Percentiles rank a stretch among this genome's conserved stretches.
phyloP scores from a whole-genome alignment of 2,888 invertebrate species.

The Drosophila demipolita region DNA sequence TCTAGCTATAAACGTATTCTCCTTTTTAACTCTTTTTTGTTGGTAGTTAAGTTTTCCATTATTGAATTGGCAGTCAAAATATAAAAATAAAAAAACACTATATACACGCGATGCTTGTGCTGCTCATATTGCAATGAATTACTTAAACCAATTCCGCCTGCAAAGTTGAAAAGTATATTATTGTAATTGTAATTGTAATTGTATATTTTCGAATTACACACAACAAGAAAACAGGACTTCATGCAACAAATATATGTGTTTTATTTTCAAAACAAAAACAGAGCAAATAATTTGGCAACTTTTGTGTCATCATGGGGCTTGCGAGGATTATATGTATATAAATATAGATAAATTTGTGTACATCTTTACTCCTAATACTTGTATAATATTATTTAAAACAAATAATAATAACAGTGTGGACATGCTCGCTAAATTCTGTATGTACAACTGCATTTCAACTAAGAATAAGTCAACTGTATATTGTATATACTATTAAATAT shows the following conservation, averaged over 20 bases:
- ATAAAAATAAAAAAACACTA: conserved; percentile 41
- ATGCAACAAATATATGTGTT: conserved; percentile 49
- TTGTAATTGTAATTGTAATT: conserved; percentile 5
- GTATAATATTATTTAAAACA: conserved; percentile 21
- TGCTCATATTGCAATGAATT: conserved; percentile 23
- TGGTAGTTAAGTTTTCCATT: conserved; percentile 63
- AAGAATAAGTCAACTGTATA: conserved; percentile 52
- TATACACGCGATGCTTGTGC: conserved; percentile 33
- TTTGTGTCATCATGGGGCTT: conserved; percentile 62
- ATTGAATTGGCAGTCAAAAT: conserved; percentile 62
- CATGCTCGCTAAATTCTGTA: conserved; percentile 71
- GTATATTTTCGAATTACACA: neutral
- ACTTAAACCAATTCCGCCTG: conserved; percentile 71
- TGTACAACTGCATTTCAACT: conserved; percentile 60
- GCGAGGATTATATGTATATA: conserved; percentile 59
- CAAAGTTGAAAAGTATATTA: conserved; percentile 37
- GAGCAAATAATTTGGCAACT: conserved; percentile 60
- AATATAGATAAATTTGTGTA: conserved; percentile 25
- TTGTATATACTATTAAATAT: conserved; percentile 34
- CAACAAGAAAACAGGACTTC: conserved; percentile 13
- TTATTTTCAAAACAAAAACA: conserved; percentile 38
- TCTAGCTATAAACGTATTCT: conserved; percentile 33
- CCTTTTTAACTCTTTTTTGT: conserved; percentile 41
- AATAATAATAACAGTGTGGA: conserved; percentile 58
- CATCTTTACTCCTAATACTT: conserved; percentile 37